Base-by-base conservation (phyloP, 2,113 vertebrate species). In the Heterotis niloticus region DNA sequence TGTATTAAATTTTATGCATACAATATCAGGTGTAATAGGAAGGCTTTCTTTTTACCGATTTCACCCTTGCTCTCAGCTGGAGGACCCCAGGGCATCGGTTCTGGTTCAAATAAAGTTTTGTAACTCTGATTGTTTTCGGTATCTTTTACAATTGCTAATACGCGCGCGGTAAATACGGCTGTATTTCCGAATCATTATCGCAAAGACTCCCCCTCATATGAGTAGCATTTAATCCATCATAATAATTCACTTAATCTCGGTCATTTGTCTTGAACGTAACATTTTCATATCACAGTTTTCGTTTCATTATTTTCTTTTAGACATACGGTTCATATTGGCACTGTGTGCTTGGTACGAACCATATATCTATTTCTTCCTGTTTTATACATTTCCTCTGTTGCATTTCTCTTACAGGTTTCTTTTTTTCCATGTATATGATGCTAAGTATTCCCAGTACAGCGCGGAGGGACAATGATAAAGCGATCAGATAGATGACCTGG, bases 401-500 rank as follows among this genome's bases (percentile, higher is more conserved):
- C 51, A 28, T 29, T 68, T 29, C 66, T 24, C 66, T 29, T 11
- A 64, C 17, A 18, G 64, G 20, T 62, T 1, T 62, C 13, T 62
- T 62, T 62, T 14, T 20, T 62, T 62, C 20, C 7, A 44, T 44
- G 34, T 44, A 44, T 73, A n/a, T 13, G 54, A 73, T 13, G 71
- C 23, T 44, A 10, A 51, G 24, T 74, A 56, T 59, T 74, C n/a
- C 54, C 52, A 11, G 18, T 18, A 28, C 57, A 44, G 54, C 20
- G 62, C 24, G 20, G 72, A 59, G 52, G 16, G 29, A 11, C 56
- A 29, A 78, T 60, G 57, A 71, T 78, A 70, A 70, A 70, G 28
- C 60, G 66, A 24, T 78, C 28, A 44, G 29, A 71, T 29, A 28
- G 18, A 56, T 71, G 54, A 70, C 54, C 77, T 17, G 65, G 52